Evolutionary conservation across 2,888 invertebrate species (phyloP).

Genomic region (Idaea biselata): DNA sequence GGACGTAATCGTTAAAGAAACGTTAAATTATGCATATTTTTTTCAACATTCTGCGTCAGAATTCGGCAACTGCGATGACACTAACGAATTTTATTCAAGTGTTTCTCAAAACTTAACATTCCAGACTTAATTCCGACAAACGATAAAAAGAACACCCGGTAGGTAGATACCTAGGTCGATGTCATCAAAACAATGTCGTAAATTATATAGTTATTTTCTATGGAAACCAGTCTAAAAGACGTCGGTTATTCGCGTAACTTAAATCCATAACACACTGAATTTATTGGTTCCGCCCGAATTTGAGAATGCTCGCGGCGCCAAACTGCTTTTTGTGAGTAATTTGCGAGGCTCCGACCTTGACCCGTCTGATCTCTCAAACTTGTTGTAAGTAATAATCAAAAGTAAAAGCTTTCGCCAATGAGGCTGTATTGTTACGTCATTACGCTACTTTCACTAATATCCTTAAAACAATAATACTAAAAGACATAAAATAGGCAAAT

Average conservation of each 20-base stretch:
- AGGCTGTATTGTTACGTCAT: constrained; percentile 32
- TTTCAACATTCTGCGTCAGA: not conserved
- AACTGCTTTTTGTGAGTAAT: constrained; percentile 64
- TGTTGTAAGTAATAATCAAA: constrained; percentile 60
- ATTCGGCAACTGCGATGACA: not conserved
- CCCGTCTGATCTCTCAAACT: constrained; percentile 62
- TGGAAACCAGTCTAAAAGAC: constrained; percentile 33
- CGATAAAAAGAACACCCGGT: not conserved
- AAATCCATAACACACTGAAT: constrained; percentile 49
- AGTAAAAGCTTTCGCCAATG: constrained; percentile 70
- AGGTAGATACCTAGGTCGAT: not conserved
- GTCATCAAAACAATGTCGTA: constrained; percentile 45
- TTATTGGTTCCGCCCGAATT: constrained; percentile 53
- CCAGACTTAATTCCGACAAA: not conserved
- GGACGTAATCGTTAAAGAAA: not conserved
- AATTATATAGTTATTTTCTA: constrained; percentile 45
- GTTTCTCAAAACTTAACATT: not conserved
- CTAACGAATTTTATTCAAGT: not conserved
- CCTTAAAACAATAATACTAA: constrained; percentile 12
- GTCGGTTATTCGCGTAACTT: constrained; percentile 28
- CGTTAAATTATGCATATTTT: constrained; percentile 2
- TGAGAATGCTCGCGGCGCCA: constrained; percentile 57
- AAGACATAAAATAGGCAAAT: not conserved
- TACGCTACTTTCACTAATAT: constrained; percentile 22
- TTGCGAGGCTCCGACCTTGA: constrained; percentile 64